Conservation (phyloP, 1,140 invertebrate genomes). For the Cylas formicarius region DNA sequence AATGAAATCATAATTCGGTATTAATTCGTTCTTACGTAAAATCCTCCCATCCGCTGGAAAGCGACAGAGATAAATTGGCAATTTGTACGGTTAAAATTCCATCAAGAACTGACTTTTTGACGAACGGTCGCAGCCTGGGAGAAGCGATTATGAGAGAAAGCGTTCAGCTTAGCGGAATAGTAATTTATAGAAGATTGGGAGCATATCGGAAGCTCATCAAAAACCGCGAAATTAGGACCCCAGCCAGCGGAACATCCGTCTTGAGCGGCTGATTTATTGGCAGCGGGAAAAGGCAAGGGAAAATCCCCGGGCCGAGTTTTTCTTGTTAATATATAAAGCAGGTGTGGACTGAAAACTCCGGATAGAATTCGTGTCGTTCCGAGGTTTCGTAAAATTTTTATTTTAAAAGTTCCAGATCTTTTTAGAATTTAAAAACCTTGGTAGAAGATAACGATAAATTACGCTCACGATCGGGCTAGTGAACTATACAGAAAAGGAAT, state of each 20-base stretch:
- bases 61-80: constrained; percentile 22
- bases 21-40: neutral
- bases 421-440: no score
- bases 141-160: constrained; percentile 26
- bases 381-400: no score
- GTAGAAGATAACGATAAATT: no score
- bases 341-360: no score
- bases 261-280: constrained; percentile 30
- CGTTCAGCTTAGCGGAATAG: constrained; percentile 24
- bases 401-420: no score
- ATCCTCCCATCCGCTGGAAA: constrained; percentile 4
- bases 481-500: no score
- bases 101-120: constrained; percentile 19
- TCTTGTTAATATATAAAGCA: no score
- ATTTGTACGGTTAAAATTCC: constrained; percentile 27
- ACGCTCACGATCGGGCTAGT: no score
- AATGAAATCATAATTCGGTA: neutral
- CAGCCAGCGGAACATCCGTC: constrained; percentile 26
- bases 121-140: constrained; percentile 19
- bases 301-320: constrained; percentile 20
- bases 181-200: constrained; percentile 32
- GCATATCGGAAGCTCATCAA: constrained; percentile 36
- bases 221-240: constrained; percentile 33
- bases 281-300: constrained; percentile 19
- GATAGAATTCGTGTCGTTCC: no score